phyloP scores from a whole-genome alignment of 2,888 invertebrate species.

The Cephalotes varians region DNA sequence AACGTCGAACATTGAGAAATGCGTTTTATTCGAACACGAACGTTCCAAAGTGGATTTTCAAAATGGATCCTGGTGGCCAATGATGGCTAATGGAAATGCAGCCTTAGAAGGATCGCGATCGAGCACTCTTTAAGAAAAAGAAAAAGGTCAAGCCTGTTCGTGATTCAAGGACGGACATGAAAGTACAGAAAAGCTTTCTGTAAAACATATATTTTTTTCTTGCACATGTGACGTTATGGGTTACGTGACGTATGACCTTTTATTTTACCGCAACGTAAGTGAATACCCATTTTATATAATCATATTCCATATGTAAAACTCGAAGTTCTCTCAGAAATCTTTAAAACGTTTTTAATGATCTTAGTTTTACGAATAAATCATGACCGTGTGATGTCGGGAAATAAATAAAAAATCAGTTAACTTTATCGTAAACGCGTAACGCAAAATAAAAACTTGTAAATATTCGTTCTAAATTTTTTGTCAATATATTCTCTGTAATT shows the following conservation, averaged over 20 bases:
- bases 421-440: background rate
- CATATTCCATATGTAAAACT: background rate
- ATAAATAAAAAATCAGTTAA: background rate
- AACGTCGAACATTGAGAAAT: conserved; percentile 20
- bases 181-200: conserved; percentile 15
- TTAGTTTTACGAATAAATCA: conserved; percentile 16
- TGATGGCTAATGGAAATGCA: conserved; percentile 29
- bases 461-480: background rate
- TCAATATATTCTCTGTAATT: background rate
- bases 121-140: conserved; percentile 26
- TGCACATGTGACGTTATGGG: background rate
- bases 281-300: background rate
- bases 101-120: conserved; percentile 11
- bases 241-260: conserved; percentile 4
- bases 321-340: background rate
- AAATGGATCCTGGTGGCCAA: conserved; percentile 1
- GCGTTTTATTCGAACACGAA: conserved; percentile 17
- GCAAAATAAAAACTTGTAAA: background rate
- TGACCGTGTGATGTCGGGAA: background rate
- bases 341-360: background rate
- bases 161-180: conserved; percentile 13
- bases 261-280: background rate
- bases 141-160: conserved; percentile 18
- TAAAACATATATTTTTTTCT: conserved; percentile 31
- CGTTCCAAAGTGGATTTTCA: conserved; percentile 19